A percentile compares a stretch with the other conserved stretches of the same genome.
These are phyloP conservation scores for Pseudococcus viburni DNA, from an alignment of 2,888 invertebrate genomes.

Conservation along the genomic window DNA sequence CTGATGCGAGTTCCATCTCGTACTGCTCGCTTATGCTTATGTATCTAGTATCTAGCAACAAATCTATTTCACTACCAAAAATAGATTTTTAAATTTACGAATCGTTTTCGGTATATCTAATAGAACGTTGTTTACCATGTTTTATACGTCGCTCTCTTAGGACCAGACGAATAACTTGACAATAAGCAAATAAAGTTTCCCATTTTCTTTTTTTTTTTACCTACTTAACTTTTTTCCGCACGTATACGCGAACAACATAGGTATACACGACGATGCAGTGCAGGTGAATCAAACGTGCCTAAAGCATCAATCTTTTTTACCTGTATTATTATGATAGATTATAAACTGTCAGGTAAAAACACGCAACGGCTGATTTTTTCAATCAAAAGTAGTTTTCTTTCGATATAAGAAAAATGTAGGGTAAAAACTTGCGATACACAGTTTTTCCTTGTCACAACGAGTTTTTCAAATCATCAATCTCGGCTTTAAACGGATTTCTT, in stretches of 20 bases:
- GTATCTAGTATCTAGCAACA: not conserved
- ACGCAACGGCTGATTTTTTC: slow-evolving; percentile 49
- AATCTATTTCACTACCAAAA: slow-evolving; percentile 1
- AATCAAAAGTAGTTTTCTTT: slow-evolving; percentile 53
- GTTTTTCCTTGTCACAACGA: slow-evolving; percentile 57
- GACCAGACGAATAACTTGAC: not conserved
- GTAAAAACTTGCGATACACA: slow-evolving; percentile 38
- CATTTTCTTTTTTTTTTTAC: not conserved
- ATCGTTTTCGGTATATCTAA: not conserved
- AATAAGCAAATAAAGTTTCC: slow-evolving; percentile 15
- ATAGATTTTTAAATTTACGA: not conserved
- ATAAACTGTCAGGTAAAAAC: slow-evolving; percentile 61
- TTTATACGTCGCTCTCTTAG: not conserved
- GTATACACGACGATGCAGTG: not conserved
- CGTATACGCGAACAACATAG: not conserved
- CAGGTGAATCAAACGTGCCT: slow-evolving; percentile 51
- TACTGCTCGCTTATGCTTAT: not conserved
- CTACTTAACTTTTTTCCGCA: not conserved
- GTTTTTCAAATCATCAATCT: slow-evolving; percentile 63
- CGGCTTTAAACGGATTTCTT: slow-evolving; percentile 59
- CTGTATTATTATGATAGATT: slow-evolving; percentile 63
- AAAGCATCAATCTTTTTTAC: slow-evolving; percentile 55
- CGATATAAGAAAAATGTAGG: slow-evolving; percentile 53
- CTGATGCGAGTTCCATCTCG: not conserved
- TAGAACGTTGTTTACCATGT: not conserved